Percentiles rank a stretch among this genome's conserved stretches.
Evolutionary conservation across 2,113 vertebrate genomes (phyloP).

Genomic region (Lates calcarifer): DNA sequence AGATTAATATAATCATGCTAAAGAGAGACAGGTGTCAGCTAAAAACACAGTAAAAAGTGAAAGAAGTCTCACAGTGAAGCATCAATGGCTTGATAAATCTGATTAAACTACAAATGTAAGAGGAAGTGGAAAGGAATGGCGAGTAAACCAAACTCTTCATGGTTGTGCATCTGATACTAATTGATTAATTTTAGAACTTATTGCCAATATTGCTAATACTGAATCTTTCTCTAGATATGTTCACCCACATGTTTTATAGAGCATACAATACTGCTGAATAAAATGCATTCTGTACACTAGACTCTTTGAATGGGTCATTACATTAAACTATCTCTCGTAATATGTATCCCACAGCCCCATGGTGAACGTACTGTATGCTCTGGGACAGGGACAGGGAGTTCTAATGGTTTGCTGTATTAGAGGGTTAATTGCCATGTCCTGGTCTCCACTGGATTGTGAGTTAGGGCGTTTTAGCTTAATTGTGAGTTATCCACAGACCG

Average conservation of each 20-base stretch:
- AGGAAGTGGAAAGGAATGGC: neutral
- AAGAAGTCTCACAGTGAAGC: conserved; percentile 49
- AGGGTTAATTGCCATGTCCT: conserved; percentile 83
- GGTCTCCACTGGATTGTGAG: conserved; percentile 75
- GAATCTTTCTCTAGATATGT: neutral
- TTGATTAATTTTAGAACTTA: neutral
- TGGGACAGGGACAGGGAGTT: conserved; percentile 72
- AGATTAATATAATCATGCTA: conserved; percentile 78
- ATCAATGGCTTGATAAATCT: conserved; percentile 57
- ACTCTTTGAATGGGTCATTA: conserved; percentile 77
- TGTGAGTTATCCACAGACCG: conserved; percentile 70
- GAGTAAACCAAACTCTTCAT: neutral
- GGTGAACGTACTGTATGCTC: conserved; percentile 63
- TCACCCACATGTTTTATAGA: conserved; percentile 8
- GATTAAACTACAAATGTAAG: conserved; percentile 53
- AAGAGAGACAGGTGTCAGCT: conserved; percentile 62
- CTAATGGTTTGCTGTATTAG: conserved; percentile 83
- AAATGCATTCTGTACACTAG: conserved; percentile 49
- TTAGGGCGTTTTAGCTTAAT: conserved; percentile 79
- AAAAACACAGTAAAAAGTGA: conserved; percentile 60
- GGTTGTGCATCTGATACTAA: neutral
- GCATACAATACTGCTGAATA: conserved; percentile 12
- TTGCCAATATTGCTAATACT: neutral
- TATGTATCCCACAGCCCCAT: conserved; percentile 63
- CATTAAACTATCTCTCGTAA: conserved; percentile 81